These are phyloP conservation scores for Zophobas morio DNA, from an alignment of 1,140 invertebrate species.

Conservation along the genomic window DNA sequence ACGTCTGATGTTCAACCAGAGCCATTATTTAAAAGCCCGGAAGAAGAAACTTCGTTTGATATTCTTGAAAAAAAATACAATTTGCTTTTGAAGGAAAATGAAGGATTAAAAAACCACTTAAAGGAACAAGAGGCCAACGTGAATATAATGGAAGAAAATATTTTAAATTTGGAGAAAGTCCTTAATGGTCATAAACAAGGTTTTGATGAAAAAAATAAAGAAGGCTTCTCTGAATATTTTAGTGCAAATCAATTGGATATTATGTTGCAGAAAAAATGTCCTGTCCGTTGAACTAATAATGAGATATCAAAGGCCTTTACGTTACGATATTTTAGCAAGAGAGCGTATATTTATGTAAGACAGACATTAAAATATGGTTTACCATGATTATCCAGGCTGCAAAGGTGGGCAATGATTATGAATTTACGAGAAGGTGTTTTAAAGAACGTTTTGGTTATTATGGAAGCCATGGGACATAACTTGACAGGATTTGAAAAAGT, in stretches of 20 bases:
- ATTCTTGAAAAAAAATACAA: no score
- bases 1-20: no score
- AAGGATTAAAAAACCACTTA: no score
- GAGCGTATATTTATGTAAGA: constrained; percentile 31
- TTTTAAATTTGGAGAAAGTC: no score
- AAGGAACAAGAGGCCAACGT: no score
- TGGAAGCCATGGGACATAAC: not conserved
- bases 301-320: constrained; percentile 44
- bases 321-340: constrained; percentile 26
- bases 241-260: constrained; percentile 14
- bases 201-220: not conserved
- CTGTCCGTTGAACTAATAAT: constrained; percentile 8
- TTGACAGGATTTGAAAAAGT: constrained; percentile 46
- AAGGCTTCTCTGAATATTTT: not conserved
- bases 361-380: constrained; percentile 19
- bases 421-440: constrained; percentile 13
- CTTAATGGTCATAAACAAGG: no score
- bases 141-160: no score
- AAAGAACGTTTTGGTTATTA: not conserved
- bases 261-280: constrained; percentile 22
- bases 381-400: constrained; percentile 1
- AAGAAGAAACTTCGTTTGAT: no score
- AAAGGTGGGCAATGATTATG: constrained; percentile 26
- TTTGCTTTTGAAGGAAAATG: no score
- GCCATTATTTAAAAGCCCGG: no score